Evolutionary conservation across 2,888 invertebrate species (phyloP).

Genomic region (Melieria picta): DNA sequence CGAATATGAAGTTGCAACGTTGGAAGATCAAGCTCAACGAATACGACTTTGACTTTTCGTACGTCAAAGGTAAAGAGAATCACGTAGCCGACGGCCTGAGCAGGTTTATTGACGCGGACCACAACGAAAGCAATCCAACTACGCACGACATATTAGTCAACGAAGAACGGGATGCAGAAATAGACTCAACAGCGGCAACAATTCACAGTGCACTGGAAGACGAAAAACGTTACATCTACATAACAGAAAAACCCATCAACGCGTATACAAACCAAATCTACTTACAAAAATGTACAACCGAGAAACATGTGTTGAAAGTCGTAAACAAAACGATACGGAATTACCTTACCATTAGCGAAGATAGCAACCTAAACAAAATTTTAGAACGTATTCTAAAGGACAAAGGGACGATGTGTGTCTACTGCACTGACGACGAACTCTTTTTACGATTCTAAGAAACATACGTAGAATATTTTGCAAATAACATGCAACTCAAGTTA

Average conservation of each 20-base stretch:
- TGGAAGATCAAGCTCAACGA: slow-evolving; percentile 15
- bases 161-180: neutral
- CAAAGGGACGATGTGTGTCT: too few species aligned
- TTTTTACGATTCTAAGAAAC: too few species aligned
- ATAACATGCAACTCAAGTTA: too few species aligned
- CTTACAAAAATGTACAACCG: neutral
- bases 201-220: slow-evolving; percentile 1
- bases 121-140: slow-evolving; percentile 7
- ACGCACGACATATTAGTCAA: slow-evolving; percentile 2
- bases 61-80: slow-evolving; percentile 15
- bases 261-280: neutral
- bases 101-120: neutral
- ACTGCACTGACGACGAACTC: too few species aligned
- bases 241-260: neutral
- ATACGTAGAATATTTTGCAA: too few species aligned
- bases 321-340: slow-evolving; percentile 14
- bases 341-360: neutral
- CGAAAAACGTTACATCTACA: neutral
- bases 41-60: neutral
- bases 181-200: neutral
- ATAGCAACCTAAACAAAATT: too few species aligned
- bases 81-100: slow-evolving; percentile 10
- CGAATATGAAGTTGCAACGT: slow-evolving; percentile 13
- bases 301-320: slow-evolving; percentile 8
- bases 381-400: too few species aligned